A percentile compares a stretch with the other conserved stretches of the same genome.
These are phyloP conservation scores for Gasterosteus aculeatus DNA, from an alignment of 2,113 vertebrate species.

Conservation along the genomic window DNA sequence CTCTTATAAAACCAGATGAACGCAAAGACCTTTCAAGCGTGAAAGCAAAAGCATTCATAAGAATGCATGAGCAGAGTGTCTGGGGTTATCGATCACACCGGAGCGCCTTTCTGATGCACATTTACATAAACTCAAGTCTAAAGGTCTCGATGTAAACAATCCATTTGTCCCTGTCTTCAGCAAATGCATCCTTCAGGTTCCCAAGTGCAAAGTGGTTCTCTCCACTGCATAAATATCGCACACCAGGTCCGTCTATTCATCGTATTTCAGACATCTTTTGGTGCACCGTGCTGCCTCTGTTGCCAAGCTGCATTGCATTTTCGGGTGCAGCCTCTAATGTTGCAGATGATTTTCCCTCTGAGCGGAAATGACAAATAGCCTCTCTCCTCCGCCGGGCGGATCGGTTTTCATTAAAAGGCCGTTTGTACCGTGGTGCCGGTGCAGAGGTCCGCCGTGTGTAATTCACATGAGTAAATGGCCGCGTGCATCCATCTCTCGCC, in stretches of 20 bases:
- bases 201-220: neutral
- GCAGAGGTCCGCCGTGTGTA: neutral
- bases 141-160: neutral
- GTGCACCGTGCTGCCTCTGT: neutral
- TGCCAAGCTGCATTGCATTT: neutral
- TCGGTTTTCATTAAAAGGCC: neutral
- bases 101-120: too few relatives aligned
- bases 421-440: neutral
- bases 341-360: neutral
- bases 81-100: too few relatives aligned
- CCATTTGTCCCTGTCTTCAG: neutral
- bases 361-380: neutral
- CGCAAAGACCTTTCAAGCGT: neutral
- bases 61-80: neutral
- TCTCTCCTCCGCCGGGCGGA: neutral
- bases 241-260: neutral
- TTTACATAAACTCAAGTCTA: neutral
- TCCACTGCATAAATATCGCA: neutral
- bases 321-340: neutral
- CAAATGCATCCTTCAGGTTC: neutral
- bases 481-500: neutral
- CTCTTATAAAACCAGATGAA: neutral
- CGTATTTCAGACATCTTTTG: neutral
- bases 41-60: neutral
- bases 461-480: neutral